Evolutionary conservation across 2,888 invertebrate species (phyloP), one percentile per base, ranked within the genome.

Genomic region (Aethes cnicana): DNA sequence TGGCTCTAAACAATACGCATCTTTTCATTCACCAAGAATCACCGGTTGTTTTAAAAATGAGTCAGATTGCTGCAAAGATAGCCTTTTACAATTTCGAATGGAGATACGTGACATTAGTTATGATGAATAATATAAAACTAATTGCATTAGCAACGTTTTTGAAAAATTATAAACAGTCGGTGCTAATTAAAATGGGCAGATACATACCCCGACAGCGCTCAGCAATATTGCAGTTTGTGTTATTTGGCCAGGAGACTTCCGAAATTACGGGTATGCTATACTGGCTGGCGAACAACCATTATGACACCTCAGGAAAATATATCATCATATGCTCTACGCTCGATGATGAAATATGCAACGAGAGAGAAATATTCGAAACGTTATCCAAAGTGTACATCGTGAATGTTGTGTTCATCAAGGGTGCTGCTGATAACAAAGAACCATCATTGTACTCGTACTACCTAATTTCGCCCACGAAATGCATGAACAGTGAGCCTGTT

Each of bases 71-170:
- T 5, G 76, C 81, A 7, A 78, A 76, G 54, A 68, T 83, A n/a
- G 77, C 77, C 0, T 69, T 58, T 43, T 61, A 75, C 30, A 82
- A 81, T 60, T 83, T 78, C 44, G 69, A 80, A 57, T 81, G 78
- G 81, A 73, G 78, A 3, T 81, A 69, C 23, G 52, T 75, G 2
- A 75, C 77, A 2, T 49, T 81, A 0, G 61, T 80, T 3, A 61
- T 81, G 44, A 76, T 67, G 48, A 71, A 63, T 41, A 50, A 69
- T 2, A 28, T 73, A 7, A 56, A 69, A 7, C 53, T 59, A 7
- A 33, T 69, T 9, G 68, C 71, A 5, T 47, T 77, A 12, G 58
- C 73, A 18, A 58, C 63, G n/a, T 83, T 82, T 57, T 52, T 80
- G 41, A 64, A 26, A 16, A 46, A 61, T 18, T 81, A 76, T 50